Evolutionary conservation across 2,888 invertebrate species (phyloP), one percentile per base, ranked within the genome.

Genomic region (Thereva unica): DNA sequence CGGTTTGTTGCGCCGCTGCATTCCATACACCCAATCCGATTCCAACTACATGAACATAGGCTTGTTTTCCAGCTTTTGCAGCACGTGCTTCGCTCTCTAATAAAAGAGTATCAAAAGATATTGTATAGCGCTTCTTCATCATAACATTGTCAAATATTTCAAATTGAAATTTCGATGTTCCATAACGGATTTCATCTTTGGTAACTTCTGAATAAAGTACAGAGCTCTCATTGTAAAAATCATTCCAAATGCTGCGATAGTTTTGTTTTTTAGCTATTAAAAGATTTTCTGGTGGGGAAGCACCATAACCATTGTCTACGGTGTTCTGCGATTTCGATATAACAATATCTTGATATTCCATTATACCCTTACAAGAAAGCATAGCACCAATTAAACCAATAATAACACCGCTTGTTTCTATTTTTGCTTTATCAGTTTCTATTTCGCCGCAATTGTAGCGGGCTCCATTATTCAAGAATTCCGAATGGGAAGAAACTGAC

Each of bases 1-100:
- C 82, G 7, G 83, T 82, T 74, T 89, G 89, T 67, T 88, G 87
- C 0, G 77, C 73, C 0, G 86, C 84, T 47, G 85, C 80, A 74
- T 78, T 84, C 89, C 89, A 89, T 0, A 88, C 87, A 0, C 89
- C 89, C 9, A 87, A 76, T 53, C 87, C 87, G 50, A 86, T 84
- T 8, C 89, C 89, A 41, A 89, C 85, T 6, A 89, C 82, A 76
- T 89, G 88, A 0, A 89, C 72, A 71, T 83, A 89, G 0, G 87
- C 89, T 5, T 80, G 78, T 44, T 82, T 85, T 35, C 78, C 82
- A 4, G 76, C 80, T 0, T 78, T 78, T 9, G 76, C 76, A 0
- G 85, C 88, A n/a, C 88, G 80, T 0, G 80, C 77, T 68, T 88
- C 84, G 0, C 87, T 86, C 68, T 89, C 89, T 10, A 88, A 72